Evolutionary conservation across 64 coral and sea anemone species (phyloP).

Genomic region (Stichodactyla mertensii): DNA sequence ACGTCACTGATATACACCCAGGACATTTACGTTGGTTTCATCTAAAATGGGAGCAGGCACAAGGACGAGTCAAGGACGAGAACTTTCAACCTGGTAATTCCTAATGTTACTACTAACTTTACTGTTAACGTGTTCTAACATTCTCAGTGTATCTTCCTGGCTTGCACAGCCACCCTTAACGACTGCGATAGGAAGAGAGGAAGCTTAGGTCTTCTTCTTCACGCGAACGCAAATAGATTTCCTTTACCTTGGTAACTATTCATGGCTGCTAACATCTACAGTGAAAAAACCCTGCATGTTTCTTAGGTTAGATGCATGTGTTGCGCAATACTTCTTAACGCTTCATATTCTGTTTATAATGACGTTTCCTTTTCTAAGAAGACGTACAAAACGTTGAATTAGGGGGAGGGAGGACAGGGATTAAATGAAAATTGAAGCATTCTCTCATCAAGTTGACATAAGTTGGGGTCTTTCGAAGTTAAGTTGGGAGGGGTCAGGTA

Average conservation of each 20-base stretch:
- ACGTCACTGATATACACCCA: slow-evolving; percentile 7
- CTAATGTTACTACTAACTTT: slow-evolving; percentile 12
- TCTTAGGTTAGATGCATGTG: not conserved
- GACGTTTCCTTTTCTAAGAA: too few relatives aligned
- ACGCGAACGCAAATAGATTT: not conserved
- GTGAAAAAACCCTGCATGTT: not conserved
- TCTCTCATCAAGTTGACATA: too few relatives aligned
- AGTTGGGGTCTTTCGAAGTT: too few relatives aligned
- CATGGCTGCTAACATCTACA: not conserved
- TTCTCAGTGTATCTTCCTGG: not conserved
- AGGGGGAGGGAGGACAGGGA: too few relatives aligned
- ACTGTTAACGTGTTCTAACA: not conserved
- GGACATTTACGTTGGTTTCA: slow-evolving; percentile 21
- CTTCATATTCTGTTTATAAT: too few relatives aligned
- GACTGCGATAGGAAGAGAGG: too few relatives aligned
- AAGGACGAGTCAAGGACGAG: slow-evolving; percentile 19
- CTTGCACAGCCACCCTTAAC: too few relatives aligned
- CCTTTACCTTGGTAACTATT: not conserved
- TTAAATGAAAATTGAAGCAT: too few relatives aligned
- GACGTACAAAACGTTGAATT: too few relatives aligned
- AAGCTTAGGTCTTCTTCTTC: too few relatives aligned
- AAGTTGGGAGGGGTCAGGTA: too few relatives aligned
- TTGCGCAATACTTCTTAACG: not conserved
- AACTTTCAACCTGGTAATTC: slow-evolving; percentile 2
- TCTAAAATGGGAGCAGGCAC: slow-evolving; percentile 18